Percentiles rank a stretch among this genome's conserved stretches.
Conservation (phyloP, 1,140 invertebrate species). For the Oreohelix idahoensis region DNA sequence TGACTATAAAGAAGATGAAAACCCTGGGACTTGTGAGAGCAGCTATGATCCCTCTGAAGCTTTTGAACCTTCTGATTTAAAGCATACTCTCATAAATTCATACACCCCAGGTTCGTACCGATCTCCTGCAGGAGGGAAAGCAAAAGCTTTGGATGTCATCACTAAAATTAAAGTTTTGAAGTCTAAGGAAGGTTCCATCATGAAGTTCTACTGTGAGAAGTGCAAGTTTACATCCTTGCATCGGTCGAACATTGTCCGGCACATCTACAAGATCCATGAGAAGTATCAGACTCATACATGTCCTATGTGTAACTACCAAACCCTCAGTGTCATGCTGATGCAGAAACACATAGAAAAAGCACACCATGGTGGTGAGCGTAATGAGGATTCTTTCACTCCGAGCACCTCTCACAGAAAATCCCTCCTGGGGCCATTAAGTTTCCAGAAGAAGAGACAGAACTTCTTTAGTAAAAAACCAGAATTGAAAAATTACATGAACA, state of each 20-base stretch:
- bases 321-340: conserved; percentile 45
- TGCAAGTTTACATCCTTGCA: conserved; percentile 54
- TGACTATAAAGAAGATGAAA: conserved; percentile 33
- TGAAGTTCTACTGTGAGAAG: conserved; percentile 48
- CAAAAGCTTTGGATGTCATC: conserved; percentile 46
- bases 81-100: neutral
- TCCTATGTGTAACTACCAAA: conserved; percentile 48
- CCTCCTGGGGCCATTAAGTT: conserved; percentile 18
- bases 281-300: conserved; percentile 49
- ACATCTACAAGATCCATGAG: conserved; percentile 52
- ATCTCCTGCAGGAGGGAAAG: conserved; percentile 28
- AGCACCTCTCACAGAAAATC: neutral
- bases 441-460: conserved; percentile 9
- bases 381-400: conserved; percentile 15
- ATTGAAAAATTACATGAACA: neutral
- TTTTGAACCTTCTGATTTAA: neutral
- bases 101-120: conserved; percentile 32
- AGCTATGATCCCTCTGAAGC: neutral
- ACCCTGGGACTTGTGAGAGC: neutral
- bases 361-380: conserved; percentile 22
- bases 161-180: conserved; percentile 52
- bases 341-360: conserved; percentile 42
- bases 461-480: neutral
- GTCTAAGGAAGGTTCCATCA: conserved; percentile 41
- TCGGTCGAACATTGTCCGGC: conserved; percentile 48